Conservation (phyloP, 2,888 invertebrate species). For the Lathronympha strigana region DNA sequence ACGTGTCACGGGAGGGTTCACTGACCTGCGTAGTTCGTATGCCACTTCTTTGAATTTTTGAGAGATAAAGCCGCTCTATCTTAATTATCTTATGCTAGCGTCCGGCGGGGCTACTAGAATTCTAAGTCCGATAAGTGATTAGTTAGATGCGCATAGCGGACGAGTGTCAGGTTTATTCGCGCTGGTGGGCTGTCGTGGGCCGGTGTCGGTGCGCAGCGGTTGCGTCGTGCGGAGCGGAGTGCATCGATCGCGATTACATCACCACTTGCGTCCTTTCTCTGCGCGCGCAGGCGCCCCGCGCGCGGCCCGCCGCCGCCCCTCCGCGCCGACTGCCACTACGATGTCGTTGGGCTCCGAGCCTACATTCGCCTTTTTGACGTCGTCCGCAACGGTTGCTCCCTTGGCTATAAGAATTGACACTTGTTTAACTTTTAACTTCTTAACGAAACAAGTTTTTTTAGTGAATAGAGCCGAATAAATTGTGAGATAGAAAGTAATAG, state of each 20-base stretch:
- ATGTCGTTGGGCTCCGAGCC: constrained; percentile 67
- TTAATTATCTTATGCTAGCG: neutral
- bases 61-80: constrained; percentile 1
- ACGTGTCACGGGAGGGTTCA: constrained; percentile 65
- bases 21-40: constrained; percentile 56
- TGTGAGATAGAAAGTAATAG: constrained; percentile 52
- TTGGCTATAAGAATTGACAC: constrained; percentile 50
- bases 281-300: constrained; percentile 74
- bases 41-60: constrained; percentile 11
- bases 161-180: constrained; percentile 10
- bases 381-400: constrained; percentile 64
- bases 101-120: constrained; percentile 7
- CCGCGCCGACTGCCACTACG: constrained; percentile 64
- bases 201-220: constrained; percentile 54
- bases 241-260: constrained; percentile 84
- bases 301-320: constrained; percentile 48
- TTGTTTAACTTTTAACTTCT: constrained; percentile 62
- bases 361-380: constrained; percentile 78
- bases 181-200: constrained; percentile 43
- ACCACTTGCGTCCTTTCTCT: constrained; percentile 81
- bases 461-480: constrained; percentile 49
- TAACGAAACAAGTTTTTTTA: constrained; percentile 54
- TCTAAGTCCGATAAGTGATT: constrained; percentile 19
- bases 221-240: constrained; percentile 63
- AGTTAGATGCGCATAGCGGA: constrained; percentile 22